Evolutionary conservation across 2,888 invertebrate genomes (phyloP), one percentile per base, ranked within the genome.

Genomic region (Spisula solida): DNA sequence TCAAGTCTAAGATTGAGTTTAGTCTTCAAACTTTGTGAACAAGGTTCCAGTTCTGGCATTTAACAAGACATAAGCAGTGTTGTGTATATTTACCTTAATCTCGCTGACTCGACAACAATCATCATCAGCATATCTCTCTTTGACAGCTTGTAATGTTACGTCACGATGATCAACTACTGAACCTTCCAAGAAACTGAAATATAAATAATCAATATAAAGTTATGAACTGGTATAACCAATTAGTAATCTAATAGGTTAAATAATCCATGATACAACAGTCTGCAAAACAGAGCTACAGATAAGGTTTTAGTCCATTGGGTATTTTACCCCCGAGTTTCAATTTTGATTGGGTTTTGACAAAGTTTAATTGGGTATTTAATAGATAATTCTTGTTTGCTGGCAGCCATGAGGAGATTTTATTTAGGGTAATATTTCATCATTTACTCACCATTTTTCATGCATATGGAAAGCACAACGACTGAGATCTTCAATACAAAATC

Each of bases 381-480:
- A 25, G 25, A 25, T 1, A 25, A n/a, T n/a, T 20, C 1, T 20
- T 20, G 14, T 56, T 56, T 56, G 56, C 18, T n/a, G 60, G 60
- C 25, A 10, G 25, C 8, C 41, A 41, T 2, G 41, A 5, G 41
- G 4, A 41, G 41, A 41, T 41, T 41, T 25, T 66, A 8, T 10
- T n/a, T n/a, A n/a, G 25, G n/a, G n/a, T 25, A 66, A 25, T 25
- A n/a, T 60, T 20, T 25, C 4, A 25, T 6, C 25, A 25, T 66
- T 25, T 31, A 94, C 95, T 90, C 85, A 96, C 96, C 96, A 96
- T 92, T 96, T 96, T 87, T 95, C 94, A 90, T 96, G 95, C 81
- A 96, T 94, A 82, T 95, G 94, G 90, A 95, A 94, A 18, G 95
- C 93, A 93, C 95, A 95, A 31, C 94, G 85, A 31, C 94, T 94